phyloP scores from a whole-genome alignment of 2,113 vertebrate species.

The Pangasianodon hypophthalmus region DNA sequence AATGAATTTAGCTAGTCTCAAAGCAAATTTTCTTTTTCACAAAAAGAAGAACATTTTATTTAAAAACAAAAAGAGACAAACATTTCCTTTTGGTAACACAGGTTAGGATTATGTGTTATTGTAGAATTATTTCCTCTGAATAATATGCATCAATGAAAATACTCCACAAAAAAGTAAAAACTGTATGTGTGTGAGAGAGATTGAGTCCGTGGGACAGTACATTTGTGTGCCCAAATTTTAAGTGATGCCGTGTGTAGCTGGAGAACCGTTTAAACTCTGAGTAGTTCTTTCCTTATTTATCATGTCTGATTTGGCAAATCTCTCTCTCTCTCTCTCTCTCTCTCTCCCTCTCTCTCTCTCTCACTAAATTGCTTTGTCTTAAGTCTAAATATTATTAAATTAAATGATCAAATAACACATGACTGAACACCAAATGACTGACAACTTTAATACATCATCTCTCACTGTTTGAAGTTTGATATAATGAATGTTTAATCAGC shows the following conservation, averaged over 20 bases:
- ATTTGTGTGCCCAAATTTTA: neutral
- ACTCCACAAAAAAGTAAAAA: too few relatives aligned
- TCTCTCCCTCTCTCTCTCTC: too few relatives aligned
- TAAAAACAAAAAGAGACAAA: too few relatives aligned
- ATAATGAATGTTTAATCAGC: conserved; percentile 3
- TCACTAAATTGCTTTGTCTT: neutral
- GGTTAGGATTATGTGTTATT: too few relatives aligned
- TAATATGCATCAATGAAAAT: too few relatives aligned
- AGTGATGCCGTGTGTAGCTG: conserved; percentile 17
- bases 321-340: too few relatives aligned
- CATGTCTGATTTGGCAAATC: conserved; percentile 12
- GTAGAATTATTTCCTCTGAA: too few relatives aligned
- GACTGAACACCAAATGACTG: neutral
- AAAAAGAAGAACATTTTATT: too few relatives aligned
- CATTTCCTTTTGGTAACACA: too few relatives aligned
- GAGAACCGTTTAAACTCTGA: conserved; percentile 14
- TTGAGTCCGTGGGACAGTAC: neutral
- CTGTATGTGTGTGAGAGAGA: neutral
- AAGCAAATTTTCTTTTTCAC: too few relatives aligned
- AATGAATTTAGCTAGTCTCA: neutral
- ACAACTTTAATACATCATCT: neutral
- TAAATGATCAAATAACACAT: neutral
- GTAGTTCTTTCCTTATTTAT: conserved; percentile 4
- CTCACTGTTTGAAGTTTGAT: neutral
- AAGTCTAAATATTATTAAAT: neutral